These are phyloP conservation scores for Plebejus melissa DNA, from an alignment of 2,888 invertebrate species.

Conservation along the genomic window DNA sequence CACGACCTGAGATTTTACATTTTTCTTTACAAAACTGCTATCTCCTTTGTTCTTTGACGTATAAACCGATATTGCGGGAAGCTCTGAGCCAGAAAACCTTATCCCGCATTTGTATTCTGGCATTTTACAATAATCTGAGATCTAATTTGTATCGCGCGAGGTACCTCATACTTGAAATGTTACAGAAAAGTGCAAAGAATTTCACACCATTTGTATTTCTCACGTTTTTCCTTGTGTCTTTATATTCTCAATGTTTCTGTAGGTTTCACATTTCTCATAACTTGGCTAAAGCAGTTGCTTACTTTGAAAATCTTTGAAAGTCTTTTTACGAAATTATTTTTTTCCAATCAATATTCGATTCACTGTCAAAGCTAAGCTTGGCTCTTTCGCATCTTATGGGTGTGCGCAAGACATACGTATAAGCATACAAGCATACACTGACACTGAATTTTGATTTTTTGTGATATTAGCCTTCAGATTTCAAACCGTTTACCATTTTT, in stretches of 20 bases:
- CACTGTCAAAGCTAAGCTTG: no score
- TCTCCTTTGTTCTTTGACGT: not conserved
- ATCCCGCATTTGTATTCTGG: slow-evolving; percentile 2
- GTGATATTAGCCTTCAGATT: not conserved
- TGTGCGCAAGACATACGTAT: not conserved
- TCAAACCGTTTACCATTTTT: not conserved
- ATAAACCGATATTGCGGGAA: not conserved
- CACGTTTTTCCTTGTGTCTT: not conserved
- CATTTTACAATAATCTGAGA: not conserved
- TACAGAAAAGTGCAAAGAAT: not conserved
- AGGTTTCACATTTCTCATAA: not conserved
- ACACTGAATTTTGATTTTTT: not conserved
- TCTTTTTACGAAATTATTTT: no score
- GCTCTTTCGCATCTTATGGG: not conserved
- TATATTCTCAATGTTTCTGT: no score
- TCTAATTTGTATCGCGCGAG: not conserved
- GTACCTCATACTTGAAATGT: not conserved
- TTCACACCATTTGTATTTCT: not conserved
- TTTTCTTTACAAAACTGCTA: not conserved
- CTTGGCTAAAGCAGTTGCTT: no score
- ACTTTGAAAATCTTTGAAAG: no score
- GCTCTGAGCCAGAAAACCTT: not conserved
- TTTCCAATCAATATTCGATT: no score
- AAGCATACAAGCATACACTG: not conserved
- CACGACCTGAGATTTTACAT: not conserved